Evolutionary conservation across 2,888 invertebrate genomes (phyloP), one percentile per base, ranked within the genome.

Genomic region (Drosophila testacea): DNA sequence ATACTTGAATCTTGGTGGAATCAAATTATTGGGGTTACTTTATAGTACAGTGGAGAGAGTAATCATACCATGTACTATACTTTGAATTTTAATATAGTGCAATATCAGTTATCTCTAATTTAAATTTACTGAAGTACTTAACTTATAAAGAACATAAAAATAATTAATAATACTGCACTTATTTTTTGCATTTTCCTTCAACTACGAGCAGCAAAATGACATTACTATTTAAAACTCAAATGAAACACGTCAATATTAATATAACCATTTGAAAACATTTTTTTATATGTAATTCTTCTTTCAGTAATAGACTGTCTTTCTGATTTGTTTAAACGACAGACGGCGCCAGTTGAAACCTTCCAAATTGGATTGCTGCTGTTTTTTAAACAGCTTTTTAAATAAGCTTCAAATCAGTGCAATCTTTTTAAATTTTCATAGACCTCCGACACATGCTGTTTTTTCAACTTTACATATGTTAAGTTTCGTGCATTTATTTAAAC

Each of bases 401-500:
- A 22, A 52, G 42, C 34, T 44, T 0, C 5, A 56, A 76, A 76
- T 60, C 48, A 57, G 52, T 57, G 64, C 55, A 64, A 77, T 64
- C 39, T 71, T 52, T 57, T 36, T 28, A 60, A 65, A 73, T 59
- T 22, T 74, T 51, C 39, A 4, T 36, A 6, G 13, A 36, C n/a
- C n/a, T 44, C 39, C 6, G 30, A 34, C 54, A 55, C 74, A 74
- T 42, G 72, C 85, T 88, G 88, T 61, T 50, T 50, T 39, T 10
- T 48, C 28, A 47, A 41, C 28, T 81, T 55, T 9, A 71, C 65
- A 71, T 73, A 52, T 63, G 59, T 64, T 65, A 54, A 48, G 48
- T 52, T 60, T 34, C 41, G 44, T 48, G 51, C 54, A 75, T 74
- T 69, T 54, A 63, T 73, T 79, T 59, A 59, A 66, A 66, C 51